These are phyloP conservation scores for Ryuthela nishihirai DNA, from an alignment of 2,888 invertebrate species.

Conservation along the genomic window DNA sequence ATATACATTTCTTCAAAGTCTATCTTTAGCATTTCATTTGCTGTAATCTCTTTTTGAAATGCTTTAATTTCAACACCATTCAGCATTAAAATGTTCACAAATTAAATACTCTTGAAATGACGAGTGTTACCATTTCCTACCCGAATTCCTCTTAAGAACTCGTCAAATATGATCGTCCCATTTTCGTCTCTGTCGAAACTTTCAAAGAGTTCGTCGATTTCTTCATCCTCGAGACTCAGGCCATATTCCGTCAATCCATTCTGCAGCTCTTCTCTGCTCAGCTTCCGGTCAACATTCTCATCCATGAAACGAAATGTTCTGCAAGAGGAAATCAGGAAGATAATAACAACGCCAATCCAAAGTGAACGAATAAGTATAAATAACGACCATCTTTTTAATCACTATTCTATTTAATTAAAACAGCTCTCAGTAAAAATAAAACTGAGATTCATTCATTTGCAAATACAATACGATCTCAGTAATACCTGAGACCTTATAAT, in stretches of 20 bases:
- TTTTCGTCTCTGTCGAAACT: constrained; percentile 75
- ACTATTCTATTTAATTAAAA: neutral
- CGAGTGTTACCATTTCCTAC: constrained; percentile 58
- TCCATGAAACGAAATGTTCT: constrained; percentile 86
- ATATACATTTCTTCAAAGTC: too few relatives aligned
- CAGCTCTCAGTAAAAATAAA: neutral
- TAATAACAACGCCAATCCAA: neutral
- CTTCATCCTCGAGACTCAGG: constrained; percentile 57
- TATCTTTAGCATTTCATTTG: too few relatives aligned
- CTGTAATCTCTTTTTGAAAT: too few relatives aligned
- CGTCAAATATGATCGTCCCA: constrained; percentile 80
- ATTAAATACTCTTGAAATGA: neutral
- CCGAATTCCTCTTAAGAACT: constrained; percentile 75
- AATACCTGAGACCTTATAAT: neutral
- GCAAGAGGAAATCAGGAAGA: constrained; percentile 15
- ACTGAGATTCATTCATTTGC: neutral
- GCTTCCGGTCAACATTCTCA: constrained; percentile 76
- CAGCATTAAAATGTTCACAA: too few relatives aligned
- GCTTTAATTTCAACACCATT: too few relatives aligned
- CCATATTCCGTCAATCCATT: constrained; percentile 74
- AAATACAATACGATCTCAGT: neutral
- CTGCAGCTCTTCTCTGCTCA: constrained; percentile 75
- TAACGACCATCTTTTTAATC: too few relatives aligned
- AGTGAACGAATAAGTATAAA: neutral
- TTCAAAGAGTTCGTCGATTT: constrained; percentile 63